phyloP scores from a whole-genome alignment of 2,888 invertebrate genomes.

The Notocelia uddmanniana region DNA sequence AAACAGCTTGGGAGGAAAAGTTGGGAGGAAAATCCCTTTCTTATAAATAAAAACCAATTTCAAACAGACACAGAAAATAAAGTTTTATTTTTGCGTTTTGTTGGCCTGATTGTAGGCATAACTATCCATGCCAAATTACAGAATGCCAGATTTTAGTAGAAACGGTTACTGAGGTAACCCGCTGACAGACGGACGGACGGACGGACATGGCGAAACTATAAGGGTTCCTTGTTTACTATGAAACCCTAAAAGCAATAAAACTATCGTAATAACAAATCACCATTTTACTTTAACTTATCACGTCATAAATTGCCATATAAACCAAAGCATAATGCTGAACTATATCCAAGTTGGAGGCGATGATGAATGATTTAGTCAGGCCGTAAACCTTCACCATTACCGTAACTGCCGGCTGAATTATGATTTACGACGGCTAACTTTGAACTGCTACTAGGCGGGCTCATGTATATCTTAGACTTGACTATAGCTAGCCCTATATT shows the following conservation, averaged over 20 bases:
- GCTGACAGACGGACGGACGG: no score
- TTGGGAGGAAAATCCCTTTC: no score
- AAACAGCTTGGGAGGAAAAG: no score
- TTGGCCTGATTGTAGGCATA: no score
- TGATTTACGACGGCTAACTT: slow-evolving; percentile 66
- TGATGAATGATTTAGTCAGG: slow-evolving; percentile 50
- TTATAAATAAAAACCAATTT: no score
- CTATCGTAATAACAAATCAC: not conserved
- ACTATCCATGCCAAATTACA: no score
- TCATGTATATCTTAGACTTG: slow-evolving; percentile 31
- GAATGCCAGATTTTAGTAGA: no score
- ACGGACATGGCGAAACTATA: no score
- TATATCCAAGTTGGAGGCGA: slow-evolving; percentile 43
- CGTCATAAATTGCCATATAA: slow-evolving; percentile 36
- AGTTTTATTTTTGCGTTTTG: no score
- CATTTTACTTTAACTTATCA: slow-evolving; percentile 30
- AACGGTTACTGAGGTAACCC: no score
- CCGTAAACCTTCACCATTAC: slow-evolving; percentile 58
- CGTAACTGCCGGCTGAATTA: slow-evolving; percentile 58
- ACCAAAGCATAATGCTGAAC: slow-evolving; percentile 38
- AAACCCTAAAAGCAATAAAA: not conserved
- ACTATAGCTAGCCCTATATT: slow-evolving; percentile 30
- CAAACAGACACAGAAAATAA: no score
- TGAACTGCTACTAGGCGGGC: slow-evolving; percentile 52
- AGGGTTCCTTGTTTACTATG: no score